Percentiles rank a stretch among this genome's conserved stretches.
These are phyloP conservation scores for Cydia splendana DNA, from an alignment of 1,140 invertebrate species.

Conservation along the genomic window DNA sequence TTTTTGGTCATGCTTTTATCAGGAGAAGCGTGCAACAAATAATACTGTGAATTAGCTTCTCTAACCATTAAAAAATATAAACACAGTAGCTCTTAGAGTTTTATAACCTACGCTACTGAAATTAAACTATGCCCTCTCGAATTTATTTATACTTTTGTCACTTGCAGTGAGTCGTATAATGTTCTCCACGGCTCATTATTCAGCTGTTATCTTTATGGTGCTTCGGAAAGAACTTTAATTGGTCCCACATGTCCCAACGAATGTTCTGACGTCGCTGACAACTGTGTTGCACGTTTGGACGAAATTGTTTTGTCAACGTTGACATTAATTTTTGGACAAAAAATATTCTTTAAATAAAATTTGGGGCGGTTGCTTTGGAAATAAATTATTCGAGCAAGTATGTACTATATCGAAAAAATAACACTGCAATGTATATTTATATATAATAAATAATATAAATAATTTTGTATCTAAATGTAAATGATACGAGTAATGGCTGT, in stretches of 20 bases:
- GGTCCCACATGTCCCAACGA: conserved; percentile 71
- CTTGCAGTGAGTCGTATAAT: conserved; percentile 68
- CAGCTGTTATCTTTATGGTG: conserved; percentile 72
- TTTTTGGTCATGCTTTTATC: no score
- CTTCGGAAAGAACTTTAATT: conserved; percentile 71
- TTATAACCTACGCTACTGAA: conserved; percentile 1
- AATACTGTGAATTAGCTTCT: no score
- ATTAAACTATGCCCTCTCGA: not conserved
- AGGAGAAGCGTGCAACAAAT: no score
- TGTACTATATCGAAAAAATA: no score
- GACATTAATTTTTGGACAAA: conserved; percentile 23
- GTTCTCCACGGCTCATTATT: conserved; percentile 73
- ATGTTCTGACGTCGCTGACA: conserved; percentile 59
- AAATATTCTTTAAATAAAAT: not conserved
- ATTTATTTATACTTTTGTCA: conserved; percentile 33
- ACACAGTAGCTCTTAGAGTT: not conserved
- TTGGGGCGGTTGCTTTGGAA: not conserved
- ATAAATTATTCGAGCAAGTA: not conserved
- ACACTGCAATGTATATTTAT: not conserved
- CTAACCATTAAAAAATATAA: not conserved
- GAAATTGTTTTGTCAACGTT: conserved; percentile 50
- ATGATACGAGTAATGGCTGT: not conserved
- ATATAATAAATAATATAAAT: no score
- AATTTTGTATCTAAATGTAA: no score
- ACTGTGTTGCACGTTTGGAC: conserved; percentile 55